A percentile compares a stretch with the other conserved stretches of the same genome.
Conservation (phyloP, 1,140 invertebrate species). For the Colletes gigas region DNA sequence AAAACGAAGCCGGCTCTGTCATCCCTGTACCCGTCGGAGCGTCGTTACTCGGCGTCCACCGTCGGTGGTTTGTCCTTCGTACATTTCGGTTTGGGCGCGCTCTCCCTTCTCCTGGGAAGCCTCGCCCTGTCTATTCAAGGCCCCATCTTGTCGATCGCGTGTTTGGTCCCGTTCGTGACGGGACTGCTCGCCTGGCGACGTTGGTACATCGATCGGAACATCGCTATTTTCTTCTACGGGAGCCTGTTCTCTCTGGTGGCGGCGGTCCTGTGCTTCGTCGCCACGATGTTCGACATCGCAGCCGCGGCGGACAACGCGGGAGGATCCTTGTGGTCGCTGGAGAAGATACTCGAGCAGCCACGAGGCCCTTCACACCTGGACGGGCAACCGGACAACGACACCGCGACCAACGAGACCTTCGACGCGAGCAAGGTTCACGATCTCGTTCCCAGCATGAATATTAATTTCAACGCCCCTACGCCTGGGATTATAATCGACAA, state of each 20-base stretch:
- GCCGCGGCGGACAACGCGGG: constrained; percentile 19
- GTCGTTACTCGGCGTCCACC: constrained; percentile 85
- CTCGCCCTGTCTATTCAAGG: constrained; percentile 78
- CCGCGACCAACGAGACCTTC: constrained; percentile 3
- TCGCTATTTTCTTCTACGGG: constrained; percentile 82
- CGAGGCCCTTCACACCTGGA: not conserved
- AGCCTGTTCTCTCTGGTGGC: constrained; percentile 63
- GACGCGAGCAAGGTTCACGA: not conserved
- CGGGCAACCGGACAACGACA: not conserved
- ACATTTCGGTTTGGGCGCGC: constrained; percentile 82
- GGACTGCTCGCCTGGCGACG: constrained; percentile 83
- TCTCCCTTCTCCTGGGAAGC: constrained; percentile 81
- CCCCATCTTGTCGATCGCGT: constrained; percentile 80
- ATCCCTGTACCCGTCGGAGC: constrained; percentile 84
- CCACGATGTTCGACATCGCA: constrained; percentile 64
- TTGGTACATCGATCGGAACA: constrained; percentile 86
- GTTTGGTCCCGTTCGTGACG: constrained; percentile 80
- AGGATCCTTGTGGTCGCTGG: constrained; percentile 44
- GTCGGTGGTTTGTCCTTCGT: constrained; percentile 84
- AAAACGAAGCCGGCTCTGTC: constrained; percentile 83
- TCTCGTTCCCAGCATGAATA: not conserved
- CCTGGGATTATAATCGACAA: constrained; percentile 27
- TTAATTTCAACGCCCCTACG: not conserved
- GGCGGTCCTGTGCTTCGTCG: constrained; percentile 62
- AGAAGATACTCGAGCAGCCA: constrained; percentile 30